Base-by-base conservation (phyloP, 2,888 invertebrate species). In the Catotricha subobsoleta region DNA sequence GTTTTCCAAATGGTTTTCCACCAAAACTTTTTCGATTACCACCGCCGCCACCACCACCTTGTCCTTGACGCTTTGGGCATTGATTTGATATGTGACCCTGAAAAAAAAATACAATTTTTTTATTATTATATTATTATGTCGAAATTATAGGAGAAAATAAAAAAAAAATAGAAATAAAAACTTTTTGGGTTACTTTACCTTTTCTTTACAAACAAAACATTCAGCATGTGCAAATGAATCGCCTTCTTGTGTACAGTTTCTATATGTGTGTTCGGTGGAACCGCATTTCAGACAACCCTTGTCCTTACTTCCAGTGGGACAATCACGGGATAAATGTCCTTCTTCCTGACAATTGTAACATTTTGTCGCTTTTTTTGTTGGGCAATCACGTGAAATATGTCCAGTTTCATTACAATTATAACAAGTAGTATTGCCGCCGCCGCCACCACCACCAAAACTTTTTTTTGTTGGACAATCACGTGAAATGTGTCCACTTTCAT, bases 51-150 rank as follows among this genome's bases (percentile, higher is more conserved):
- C 20, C 30, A 12, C 29, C 39, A 20, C 4, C 4, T 20, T 21
- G 23, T n/a, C 40, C 28, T 28, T 25, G n/a, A 12, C 35, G 13
- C n/a, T 40, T 34, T 40, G 40, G 40, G 19, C 40, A 40, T 27
- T 40, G 40, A 18, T 33, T 33, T 12, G 40, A 40, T 35, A 40
- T 40, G 33, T 40, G 40, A n/a, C 40, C 40, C 40, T 40, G 21
- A 12, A n/a, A 19, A 29, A 8, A 16, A 31, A 31, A 7, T n/a
- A 28, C 12, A 18, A n/a, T 9, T 29, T 4, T n/a, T 6, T 29
- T 29, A 10, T n/a, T n/a, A n/a, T 9, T 29, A 29, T 29, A 9
- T 29, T 29, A 12, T 10, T 8, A 10, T 25, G 10, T 25, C 25
- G 10, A n/a, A n/a, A n/a, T n/a, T n/a, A n/a, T n/a, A n/a, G n/a